phyloP scores from a whole-genome alignment of 2,797 vertebrate species.

The Eidolon dupreanum region DNA sequence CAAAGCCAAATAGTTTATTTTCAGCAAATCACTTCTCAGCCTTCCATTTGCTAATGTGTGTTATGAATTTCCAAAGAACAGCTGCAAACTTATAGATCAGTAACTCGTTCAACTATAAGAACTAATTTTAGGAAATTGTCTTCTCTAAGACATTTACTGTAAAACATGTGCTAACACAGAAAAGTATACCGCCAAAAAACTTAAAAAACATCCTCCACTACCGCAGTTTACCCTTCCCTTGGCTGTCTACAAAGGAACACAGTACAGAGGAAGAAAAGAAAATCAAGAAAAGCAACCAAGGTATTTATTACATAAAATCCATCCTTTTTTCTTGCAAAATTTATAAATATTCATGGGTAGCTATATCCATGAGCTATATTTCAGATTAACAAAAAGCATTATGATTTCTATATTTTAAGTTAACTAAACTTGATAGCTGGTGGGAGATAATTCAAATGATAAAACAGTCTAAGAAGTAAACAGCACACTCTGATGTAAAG shows the following conservation, averaged over 20 bases:
- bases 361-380: neutral
- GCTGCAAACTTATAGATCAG: neutral
- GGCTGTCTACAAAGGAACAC: neutral
- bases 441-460: neutral
- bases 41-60: neutral
- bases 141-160: neutral
- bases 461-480: constrained; percentile 43
- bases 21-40: neutral
- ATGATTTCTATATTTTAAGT: neutral
- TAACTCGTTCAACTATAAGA: neutral
- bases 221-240: neutral
- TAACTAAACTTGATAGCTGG: neutral
- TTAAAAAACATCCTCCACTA: neutral
- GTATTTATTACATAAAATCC: neutral
- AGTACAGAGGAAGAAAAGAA: neutral
- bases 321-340: neutral
- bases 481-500: neutral
- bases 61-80: neutral
- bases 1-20: neutral
- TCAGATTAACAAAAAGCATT: constrained; percentile 28
- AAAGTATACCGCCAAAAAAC: neutral
- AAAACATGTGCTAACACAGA: neutral
- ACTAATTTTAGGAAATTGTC: neutral
- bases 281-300: neutral
- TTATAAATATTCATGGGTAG: neutral